These are phyloP conservation scores for Nannoperca obscura DNA, from an alignment of 2,797 vertebrate species.

Conservation along the genomic window DNA sequence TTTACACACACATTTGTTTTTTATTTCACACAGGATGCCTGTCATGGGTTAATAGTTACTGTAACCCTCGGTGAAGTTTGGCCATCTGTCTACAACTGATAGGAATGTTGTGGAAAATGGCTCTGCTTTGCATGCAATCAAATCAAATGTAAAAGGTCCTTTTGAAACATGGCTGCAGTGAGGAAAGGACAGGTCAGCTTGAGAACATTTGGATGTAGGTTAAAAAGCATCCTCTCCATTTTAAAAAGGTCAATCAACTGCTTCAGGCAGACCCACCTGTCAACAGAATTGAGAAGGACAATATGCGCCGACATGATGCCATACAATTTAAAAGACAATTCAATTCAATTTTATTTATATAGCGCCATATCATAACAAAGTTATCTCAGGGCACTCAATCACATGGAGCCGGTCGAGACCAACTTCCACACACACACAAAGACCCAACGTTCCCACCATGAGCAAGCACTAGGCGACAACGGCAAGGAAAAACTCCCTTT, in stretches of 20 bases:
- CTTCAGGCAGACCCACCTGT: constrained; percentile 38
- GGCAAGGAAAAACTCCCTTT: too few relatives aligned
- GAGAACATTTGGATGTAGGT: constrained; percentile 47
- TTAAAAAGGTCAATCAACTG: constrained; percentile 59
- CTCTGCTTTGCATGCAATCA: constrained; percentile 18
- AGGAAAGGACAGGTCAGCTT: constrained; percentile 41
- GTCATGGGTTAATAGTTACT: constrained; percentile 5
- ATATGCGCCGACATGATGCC: not conserved
- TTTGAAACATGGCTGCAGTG: constrained; percentile 48
- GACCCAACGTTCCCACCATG: too few relatives aligned
- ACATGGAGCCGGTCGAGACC: too few relatives aligned
- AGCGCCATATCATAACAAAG: too few relatives aligned
- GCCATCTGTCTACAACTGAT: constrained; percentile 16
- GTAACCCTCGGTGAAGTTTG: not conserved
- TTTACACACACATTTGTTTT: not conserved
- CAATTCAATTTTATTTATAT: too few relatives aligned
- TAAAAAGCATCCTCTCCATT: constrained; percentile 45
- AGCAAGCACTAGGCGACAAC: too few relatives aligned
- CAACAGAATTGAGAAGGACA: constrained; percentile 26
- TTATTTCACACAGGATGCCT: not conserved
- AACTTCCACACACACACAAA: too few relatives aligned
- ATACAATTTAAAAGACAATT: constrained; percentile 12
- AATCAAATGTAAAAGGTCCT: constrained; percentile 55
- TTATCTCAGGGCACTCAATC: too few relatives aligned
- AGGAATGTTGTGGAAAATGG: not conserved